Conservation (phyloP, 2,113 vertebrate genomes). For the Falcunculus frontatus region DNA sequence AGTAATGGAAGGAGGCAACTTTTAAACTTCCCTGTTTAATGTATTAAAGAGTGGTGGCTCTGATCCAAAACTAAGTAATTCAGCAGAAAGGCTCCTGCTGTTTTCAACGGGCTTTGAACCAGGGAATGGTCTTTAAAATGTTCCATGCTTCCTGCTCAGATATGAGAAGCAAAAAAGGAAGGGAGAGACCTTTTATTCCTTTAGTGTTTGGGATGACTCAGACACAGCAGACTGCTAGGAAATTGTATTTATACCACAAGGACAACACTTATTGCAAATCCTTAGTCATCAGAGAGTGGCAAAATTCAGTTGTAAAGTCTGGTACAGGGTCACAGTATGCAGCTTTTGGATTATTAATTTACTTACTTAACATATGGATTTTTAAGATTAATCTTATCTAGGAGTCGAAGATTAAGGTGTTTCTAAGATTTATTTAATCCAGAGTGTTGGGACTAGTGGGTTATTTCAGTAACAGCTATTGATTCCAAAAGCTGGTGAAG, state of each 20-base stretch:
- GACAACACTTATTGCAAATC: conserved; percentile 21
- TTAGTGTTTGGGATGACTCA: conserved; percentile 35
- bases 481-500: conserved; percentile 29
- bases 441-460: background rate
- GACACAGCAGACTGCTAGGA: conserved; percentile 24
- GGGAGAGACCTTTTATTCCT: background rate
- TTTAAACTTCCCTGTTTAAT: background rate
- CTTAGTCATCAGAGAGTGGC: conserved; percentile 13
- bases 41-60: background rate
- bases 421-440: background rate
- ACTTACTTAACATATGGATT: background rate
- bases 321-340: background rate
- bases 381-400: background rate
- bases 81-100: background rate
- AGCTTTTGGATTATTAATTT: background rate
- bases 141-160: background rate
- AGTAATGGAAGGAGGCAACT: background rate
- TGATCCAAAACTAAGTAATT: background rate
- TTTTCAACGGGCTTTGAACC: background rate
- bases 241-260: conserved; percentile 4
- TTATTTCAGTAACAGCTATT: background rate
- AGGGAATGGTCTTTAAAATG: background rate
- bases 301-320: background rate
- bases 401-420: background rate
- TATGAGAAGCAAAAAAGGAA: conserved; percentile 3